Percentiles rank a stretch among this genome's conserved stretches.
These are phyloP conservation scores for Pyrocephalus nanus DNA, from an alignment of 2,797 vertebrate species.

Conservation along the genomic window DNA sequence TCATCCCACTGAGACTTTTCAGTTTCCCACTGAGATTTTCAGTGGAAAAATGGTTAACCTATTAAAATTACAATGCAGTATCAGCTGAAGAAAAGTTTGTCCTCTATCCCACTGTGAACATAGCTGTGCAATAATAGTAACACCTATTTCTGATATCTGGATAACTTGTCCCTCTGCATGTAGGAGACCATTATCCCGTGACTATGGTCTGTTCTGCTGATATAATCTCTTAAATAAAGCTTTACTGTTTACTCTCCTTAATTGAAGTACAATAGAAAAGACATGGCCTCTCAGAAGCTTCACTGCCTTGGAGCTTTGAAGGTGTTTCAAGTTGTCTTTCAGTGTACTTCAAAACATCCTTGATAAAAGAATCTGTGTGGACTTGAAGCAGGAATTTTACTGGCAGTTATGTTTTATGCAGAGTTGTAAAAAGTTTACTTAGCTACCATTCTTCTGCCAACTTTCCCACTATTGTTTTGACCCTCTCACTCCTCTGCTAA, in stretches of 20 bases:
- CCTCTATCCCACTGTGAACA: neutral
- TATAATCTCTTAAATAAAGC: conserved; percentile 61
- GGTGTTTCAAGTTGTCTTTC: conserved; percentile 58
- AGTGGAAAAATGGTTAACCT: neutral
- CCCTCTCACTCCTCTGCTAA: neutral
- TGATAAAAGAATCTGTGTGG: neutral
- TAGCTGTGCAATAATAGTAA: neutral
- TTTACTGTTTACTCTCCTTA: conserved; percentile 63
- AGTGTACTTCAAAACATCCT: conserved; percentile 49
- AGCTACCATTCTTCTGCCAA: neutral
- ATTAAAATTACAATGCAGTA: neutral
- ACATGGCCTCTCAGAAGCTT: conserved; percentile 7
- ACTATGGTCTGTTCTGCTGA: conserved; percentile 32
- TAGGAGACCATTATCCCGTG: conserved; percentile 15
- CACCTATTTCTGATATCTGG: neutral
- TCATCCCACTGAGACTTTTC: neutral
- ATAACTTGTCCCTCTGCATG: conserved; percentile 11
- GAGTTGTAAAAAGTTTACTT: neutral
- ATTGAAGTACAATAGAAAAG: conserved; percentile 54
- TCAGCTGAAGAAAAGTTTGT: conserved; percentile 27
- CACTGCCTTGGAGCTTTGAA: conserved; percentile 39
- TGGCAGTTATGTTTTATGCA: neutral
- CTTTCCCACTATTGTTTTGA: neutral
- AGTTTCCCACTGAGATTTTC: neutral
- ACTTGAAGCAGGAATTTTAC: neutral